phyloP scores from a whole-genome alignment of 2,888 invertebrate species.

The Sarcophaga caerulescens region DNA sequence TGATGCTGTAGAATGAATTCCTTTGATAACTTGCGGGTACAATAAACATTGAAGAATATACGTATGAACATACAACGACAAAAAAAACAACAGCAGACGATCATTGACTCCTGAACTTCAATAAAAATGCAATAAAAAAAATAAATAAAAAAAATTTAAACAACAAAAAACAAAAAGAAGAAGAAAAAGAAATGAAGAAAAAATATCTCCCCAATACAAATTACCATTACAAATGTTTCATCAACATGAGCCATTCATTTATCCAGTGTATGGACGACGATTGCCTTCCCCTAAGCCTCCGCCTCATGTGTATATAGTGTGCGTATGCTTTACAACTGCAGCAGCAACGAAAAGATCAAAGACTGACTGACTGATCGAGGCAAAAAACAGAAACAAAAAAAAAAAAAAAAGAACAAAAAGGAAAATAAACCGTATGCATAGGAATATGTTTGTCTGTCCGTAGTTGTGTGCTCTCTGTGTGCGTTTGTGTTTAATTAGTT shows the following conservation, averaged over 20 bases:
- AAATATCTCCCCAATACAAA: constrained; percentile 46
- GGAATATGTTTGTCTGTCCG: not conserved
- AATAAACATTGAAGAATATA: constrained; percentile 14
- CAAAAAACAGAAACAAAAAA: no score
- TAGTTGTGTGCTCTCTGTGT: not conserved
- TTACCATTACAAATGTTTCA: constrained; percentile 63
- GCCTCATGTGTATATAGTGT: not conserved
- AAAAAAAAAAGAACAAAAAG: no score
- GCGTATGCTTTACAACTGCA: not conserved
- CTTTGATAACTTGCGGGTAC: constrained; percentile 54
- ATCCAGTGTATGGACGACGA: not conserved
- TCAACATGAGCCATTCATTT: constrained; percentile 54
- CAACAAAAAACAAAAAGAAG: constrained; percentile 5
- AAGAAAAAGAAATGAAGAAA: not conserved
- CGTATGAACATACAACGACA: constrained; percentile 13
- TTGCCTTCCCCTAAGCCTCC: not conserved
- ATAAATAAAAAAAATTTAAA: constrained; percentile 22
- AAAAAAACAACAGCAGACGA: constrained; percentile 60
- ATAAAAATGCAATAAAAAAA: constrained; percentile 68
- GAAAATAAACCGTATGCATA: no score
- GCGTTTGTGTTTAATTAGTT: constrained; percentile 64
- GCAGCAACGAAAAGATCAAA: constrained; percentile 50
- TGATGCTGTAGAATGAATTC: constrained; percentile 34
- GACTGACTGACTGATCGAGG: constrained; percentile 36
- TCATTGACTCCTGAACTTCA: constrained; percentile 69